Base-by-base conservation (phyloP, 2,113 vertebrate genomes). In the Amblyornis subalaris region DNA sequence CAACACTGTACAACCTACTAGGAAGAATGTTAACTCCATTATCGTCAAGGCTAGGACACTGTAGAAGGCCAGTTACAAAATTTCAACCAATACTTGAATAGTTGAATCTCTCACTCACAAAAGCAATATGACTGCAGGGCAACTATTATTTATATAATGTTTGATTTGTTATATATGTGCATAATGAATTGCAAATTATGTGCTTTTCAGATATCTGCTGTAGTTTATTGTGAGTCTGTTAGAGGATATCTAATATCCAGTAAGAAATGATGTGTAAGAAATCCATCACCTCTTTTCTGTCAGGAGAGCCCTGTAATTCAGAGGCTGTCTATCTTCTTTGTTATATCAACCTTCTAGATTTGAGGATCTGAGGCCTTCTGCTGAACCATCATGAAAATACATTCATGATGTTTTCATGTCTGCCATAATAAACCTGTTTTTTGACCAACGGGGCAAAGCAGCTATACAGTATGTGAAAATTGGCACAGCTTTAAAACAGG, bases 121-220 rank as follows among this genome's bases (percentile, higher is more conserved):
- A 95, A 90, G 60, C 85, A 83, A 7, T 55, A 38, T 77, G 36
- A 94, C 76, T 89, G 81, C 61, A 61, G n/a, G 35, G 38, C 20
- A 85, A 23, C 58, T 70, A 73, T 62, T 91, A 80, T 71, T 84
- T 90, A 58, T 77, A 84, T 66, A 70, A 62, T 45, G 53, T 42
- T 82, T 96, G 57, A 93, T 90, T 94, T 83, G 53, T 91, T 57
- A 84, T 93, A 51, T 71, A 71, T 86, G 51, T 80, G 20, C 71
- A 74, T 84, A 86, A 85, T 90, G 90, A 88, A 84, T 77, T 92
- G 45, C 36, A 88, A 95, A 90, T 90, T 77, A 81, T 25, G n/a
- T 72, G 28, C 48, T 70, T 94, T 92, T 95, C 71, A 88, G 90
- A 95, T 79, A 91, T 71, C 64, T 95, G 76, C 78, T 88, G 72